Base-by-base conservation (phyloP, 2,113 vertebrate species). In the Chloebia gouldiae region DNA sequence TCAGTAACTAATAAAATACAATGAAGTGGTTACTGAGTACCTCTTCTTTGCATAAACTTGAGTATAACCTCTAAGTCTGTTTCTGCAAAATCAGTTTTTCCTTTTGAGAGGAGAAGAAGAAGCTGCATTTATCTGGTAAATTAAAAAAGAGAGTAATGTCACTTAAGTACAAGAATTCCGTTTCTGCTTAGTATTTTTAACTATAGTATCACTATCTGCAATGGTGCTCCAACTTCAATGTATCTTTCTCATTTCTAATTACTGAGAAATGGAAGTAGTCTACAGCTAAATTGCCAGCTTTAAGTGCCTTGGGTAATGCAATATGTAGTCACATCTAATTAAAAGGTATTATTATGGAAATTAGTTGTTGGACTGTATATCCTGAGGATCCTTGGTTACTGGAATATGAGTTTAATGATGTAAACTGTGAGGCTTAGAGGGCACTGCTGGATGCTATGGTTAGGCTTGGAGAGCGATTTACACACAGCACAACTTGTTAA, bases 311-410 rank as follows among this genome's bases (percentile, higher is more conserved):
- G 84, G 53, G 89, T 95, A 91, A 79, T 72, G 91, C 92, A 73
- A 69, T 86, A 69, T 65, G 69, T 88, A 93, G 93, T 85, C 87
- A 93, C 73, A 76, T 92, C 78, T 96, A 96, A 95, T 95, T 96
- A 90, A 95, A 95, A 95, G 93, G 78, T 91, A 95, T 91, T 93
- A 75, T 93, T 93, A 85, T 96, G 91, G 89, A 94, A 95, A 92
- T 93, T 45, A 72, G 81, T 76, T 91, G 50, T 91, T 89, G 87
- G 65, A 79, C 89, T 92, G n/a, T 84, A 91, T 87, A 77, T 96
- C 91, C 81, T 65, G 81, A 95, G 78, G 81, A 90, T 72, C 65
- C 47, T 91, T 88, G 95, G 77, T 95, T 95, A 53, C 7, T 87
- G 84, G 83, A 87, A 85, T 95, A 72, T 79, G 91, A 89, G 65